Evolutionary conservation across 2,888 invertebrate genomes (phyloP), one percentile per base, ranked within the genome.

Genomic region (Synergus itoensis): DNA sequence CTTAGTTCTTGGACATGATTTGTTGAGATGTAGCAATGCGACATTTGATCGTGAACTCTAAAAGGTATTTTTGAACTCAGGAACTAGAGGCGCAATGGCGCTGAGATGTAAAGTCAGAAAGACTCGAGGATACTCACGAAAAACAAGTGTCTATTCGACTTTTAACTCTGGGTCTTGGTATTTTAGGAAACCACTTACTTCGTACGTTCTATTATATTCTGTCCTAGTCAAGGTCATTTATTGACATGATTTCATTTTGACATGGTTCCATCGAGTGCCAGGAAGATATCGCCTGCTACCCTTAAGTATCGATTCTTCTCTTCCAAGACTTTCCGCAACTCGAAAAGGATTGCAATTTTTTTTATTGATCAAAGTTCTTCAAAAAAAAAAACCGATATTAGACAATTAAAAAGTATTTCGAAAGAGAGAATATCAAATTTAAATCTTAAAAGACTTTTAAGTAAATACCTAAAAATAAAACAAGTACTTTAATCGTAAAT

Each of bases 101-200:
- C 67, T 41, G 7, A 67, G 67, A 67, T 67, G 48, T 48, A 73
- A 73, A 36, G 28, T 53, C 36, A 53, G 73, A 16, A 40, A 73
- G 53, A 53, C 53, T 73, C n/a, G 73, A 73, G 36, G n/a, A 73
- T 21, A 12, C 60, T 62, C 21, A 11, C 28, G 73, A 53, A 28
- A 48, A 73, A 53, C n/a, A 73, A 73, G 53, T 73, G 53, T 73
- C 73, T 73, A 14, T 36, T 18, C 28, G 53, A 53, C 9, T 73
- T 53, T 36, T n/a, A 40, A 73, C 36, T n/a, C 53, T 5, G 53
- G 48, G 53, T 36, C 67, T 60, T 43, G 57, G 57, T 76, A 76
- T 67, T 79, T 73, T 63, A 75, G 64, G 62, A 73, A 78, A 75
- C 63, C 78, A 79, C 75, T 79, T 79, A 75, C 78, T 64, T 75